Evolutionary conservation across 2,888 invertebrate species (phyloP).

Genomic region (Eristalis pertinax): DNA sequence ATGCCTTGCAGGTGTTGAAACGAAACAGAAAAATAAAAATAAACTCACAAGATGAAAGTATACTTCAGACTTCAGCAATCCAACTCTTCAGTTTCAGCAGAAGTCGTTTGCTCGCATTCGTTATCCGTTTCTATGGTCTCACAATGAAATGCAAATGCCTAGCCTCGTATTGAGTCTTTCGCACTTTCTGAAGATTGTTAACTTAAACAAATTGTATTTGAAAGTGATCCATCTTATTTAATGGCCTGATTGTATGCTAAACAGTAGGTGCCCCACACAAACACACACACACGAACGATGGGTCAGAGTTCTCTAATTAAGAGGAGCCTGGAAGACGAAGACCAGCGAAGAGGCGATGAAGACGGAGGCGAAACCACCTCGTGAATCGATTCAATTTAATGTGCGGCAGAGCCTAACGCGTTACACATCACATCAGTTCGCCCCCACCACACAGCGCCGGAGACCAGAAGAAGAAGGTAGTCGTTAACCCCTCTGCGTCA

Average conservation of each 20-base stretch:
- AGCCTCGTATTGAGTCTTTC: constrained; percentile 58
- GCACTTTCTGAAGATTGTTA: constrained; percentile 63
- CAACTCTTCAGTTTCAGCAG: neutral
- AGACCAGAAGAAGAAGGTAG: neutral
- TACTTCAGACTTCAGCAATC: neutral
- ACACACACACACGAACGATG: constrained; percentile 10
- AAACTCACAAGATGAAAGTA: constrained; percentile 5
- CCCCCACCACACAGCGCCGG: neutral
- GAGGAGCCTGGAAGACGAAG: constrained; percentile 3
- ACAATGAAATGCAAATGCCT: constrained; percentile 65
- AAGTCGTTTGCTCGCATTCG: neutral
- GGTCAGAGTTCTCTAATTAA: constrained; percentile 58
- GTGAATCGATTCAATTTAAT: constrained; percentile 62
- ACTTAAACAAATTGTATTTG: constrained; percentile 74
- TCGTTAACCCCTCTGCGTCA: neutral
- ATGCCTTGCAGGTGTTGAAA: constrained; percentile 51
- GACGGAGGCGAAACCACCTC: constrained; percentile 40
- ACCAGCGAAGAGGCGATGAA: constrained; percentile 27
- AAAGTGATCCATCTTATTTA: constrained; percentile 74
- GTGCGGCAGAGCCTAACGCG: constrained; percentile 45
- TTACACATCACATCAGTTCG: neutral
- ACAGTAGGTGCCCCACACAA: constrained; percentile 40
- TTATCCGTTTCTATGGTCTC: constrained; percentile 13
- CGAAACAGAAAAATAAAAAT: neutral
- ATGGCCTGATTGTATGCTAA: constrained; percentile 74